Percentiles rank a stretch among this genome's conserved stretches.
Conservation (phyloP, 2,113 vertebrate genomes). For the Amphiprion percula region DNA sequence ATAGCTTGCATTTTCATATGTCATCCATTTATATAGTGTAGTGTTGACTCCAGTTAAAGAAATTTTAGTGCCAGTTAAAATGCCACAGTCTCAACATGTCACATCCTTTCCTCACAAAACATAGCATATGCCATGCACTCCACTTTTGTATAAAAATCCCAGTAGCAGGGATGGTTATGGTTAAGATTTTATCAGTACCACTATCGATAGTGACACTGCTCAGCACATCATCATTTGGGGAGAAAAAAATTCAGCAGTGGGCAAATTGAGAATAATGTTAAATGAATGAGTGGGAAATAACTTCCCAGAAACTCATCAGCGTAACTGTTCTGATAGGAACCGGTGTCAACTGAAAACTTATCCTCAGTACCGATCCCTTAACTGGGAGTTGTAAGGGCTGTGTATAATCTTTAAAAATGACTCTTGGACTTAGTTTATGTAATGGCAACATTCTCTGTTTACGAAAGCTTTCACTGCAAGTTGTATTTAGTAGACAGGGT, state of each 20-base stretch:
- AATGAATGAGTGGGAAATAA: not conserved
- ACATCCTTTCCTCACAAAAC: not conserved
- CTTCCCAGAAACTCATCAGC: not conserved
- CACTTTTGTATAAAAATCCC: not conserved
- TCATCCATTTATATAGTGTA: constrained; percentile 77
- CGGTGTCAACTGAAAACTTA: not conserved
- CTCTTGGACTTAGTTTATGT: constrained; percentile 14
- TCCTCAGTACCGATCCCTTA: not conserved
- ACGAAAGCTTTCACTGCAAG: constrained; percentile 30
- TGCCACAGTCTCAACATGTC: not conserved
- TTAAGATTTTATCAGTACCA: not conserved
- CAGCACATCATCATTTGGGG: not conserved
- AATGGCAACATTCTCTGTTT: constrained; percentile 27
- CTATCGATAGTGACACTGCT: not conserved
- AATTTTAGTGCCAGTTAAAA: constrained; percentile 32
- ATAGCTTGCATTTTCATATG: constrained; percentile 76
- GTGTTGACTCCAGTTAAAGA: constrained; percentile 31
- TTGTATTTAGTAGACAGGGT: constrained; percentile 31
- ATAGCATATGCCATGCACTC: not conserved
- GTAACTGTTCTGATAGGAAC: not conserved
- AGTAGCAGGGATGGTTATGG: not conserved
- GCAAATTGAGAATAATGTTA: not conserved
- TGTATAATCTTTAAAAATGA: constrained; percentile 24
- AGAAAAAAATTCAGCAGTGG: not conserved
- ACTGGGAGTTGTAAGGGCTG: not conserved